phyloP scores from a whole-genome alignment of 1,140 invertebrate genomes.

The Kradibia gibbosae region DNA sequence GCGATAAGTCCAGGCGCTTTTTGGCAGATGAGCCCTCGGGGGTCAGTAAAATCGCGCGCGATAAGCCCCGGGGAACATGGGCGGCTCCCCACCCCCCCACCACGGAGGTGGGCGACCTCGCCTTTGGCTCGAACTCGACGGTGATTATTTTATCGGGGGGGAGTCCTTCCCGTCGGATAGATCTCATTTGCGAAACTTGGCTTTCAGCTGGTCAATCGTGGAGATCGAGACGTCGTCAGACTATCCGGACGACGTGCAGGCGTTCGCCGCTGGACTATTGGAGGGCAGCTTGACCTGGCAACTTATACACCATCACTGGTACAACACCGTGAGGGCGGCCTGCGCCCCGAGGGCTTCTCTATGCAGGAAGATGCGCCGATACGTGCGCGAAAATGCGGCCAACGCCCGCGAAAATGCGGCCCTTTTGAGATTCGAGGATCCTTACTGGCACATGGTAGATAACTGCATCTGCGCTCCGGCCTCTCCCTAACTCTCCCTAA shows the following conservation, averaged over 20 bases:
- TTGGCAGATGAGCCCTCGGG: no score
- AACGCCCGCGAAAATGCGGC: conserved; percentile 77
- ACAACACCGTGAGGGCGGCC: conserved; percentile 81
- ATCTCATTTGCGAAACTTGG: neutral
- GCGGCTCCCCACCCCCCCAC: no score
- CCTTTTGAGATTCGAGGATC: conserved; percentile 71
- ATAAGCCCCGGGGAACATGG: no score
- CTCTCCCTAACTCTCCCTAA: no score
- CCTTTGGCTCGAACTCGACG: no score
- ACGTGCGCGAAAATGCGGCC: conserved; percentile 78
- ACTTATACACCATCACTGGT: conserved; percentile 86
- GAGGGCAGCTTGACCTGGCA: conserved; percentile 88
- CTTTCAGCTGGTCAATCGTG: conserved; percentile 81
- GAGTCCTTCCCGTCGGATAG: no score
- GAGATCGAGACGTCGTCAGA: conserved; percentile 83
- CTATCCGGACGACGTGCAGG: conserved; percentile 85
- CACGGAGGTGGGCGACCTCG: no score
- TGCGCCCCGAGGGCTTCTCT: conserved; percentile 80
- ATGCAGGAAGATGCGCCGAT: conserved; percentile 79
- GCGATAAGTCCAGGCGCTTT: no score
- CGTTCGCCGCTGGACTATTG: conserved; percentile 90
- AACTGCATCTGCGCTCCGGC: no score
- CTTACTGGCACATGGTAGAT: conserved; percentile 87
- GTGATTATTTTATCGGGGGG: no score
- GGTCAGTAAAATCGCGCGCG: no score